phyloP scores from a whole-genome alignment of 2,113 vertebrate genomes.

The human (Homo sapiens) region GRCh38 chr18:1577001-1577500 shows the following conservation, averaged over 20 bases:
- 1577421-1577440: background rate
- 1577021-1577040: background rate
- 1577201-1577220: background rate
- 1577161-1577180: background rate
- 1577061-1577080: background rate
- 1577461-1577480: background rate
- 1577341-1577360: no score
- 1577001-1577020: background rate
- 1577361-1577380: background rate
- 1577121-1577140: background rate
- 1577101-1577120: background rate
- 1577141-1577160: background rate
- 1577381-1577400: background rate
- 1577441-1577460: background rate
- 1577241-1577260: background rate
- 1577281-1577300: background rate
- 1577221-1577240: background rate
- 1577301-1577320: background rate
- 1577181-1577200: background rate
- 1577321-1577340: no score
- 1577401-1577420: background rate
- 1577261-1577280: background rate
- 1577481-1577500: background rate
- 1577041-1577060: background rate
- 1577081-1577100: background rate